Conservation (phyloP, 2,113 vertebrate species). For the Mobula birostris region DNA sequence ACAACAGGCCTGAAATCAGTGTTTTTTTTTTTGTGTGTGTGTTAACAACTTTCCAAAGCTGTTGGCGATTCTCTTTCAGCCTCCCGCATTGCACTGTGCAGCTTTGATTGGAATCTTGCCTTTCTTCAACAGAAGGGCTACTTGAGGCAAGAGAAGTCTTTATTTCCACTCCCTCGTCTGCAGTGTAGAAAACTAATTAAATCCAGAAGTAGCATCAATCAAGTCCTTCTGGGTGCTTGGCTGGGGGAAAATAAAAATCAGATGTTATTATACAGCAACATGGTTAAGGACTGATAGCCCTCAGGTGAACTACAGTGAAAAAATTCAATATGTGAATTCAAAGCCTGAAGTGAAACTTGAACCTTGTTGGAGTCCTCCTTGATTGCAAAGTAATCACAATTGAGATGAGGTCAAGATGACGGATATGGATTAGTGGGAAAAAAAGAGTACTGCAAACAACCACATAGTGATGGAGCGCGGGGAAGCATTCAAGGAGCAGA, state of each 20-base stretch:
- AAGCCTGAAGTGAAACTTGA: constrained; percentile 17
- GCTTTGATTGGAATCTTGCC: not conserved
- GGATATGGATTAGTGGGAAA: no score
- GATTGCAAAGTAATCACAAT: not conserved
- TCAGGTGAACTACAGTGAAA: not conserved
- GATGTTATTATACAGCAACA: not conserved
- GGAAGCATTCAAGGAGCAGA: no score
- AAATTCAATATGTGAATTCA: not conserved
- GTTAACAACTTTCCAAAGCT: not conserved
- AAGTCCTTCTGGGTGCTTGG: not conserved
- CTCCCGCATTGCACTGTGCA: not conserved
- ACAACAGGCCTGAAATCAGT: not conserved
- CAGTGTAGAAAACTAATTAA: constrained; percentile 25
- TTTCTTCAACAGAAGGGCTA: not conserved
- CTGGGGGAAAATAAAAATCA: not conserved
- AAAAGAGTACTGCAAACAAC: no score
- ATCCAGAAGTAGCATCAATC: constrained; percentile 15
- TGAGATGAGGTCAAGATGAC: no score
- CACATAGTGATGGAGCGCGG: no score
- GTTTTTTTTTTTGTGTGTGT: not conserved
- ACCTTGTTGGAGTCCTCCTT: not conserved
- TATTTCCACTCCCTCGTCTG: not conserved
- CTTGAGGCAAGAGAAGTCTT: constrained; percentile 29
- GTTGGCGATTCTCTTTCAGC: not conserved
- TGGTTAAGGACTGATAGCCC: not conserved